Conservation (phyloP, 2,888 invertebrate species). For the Ectemnius lituratus region DNA sequence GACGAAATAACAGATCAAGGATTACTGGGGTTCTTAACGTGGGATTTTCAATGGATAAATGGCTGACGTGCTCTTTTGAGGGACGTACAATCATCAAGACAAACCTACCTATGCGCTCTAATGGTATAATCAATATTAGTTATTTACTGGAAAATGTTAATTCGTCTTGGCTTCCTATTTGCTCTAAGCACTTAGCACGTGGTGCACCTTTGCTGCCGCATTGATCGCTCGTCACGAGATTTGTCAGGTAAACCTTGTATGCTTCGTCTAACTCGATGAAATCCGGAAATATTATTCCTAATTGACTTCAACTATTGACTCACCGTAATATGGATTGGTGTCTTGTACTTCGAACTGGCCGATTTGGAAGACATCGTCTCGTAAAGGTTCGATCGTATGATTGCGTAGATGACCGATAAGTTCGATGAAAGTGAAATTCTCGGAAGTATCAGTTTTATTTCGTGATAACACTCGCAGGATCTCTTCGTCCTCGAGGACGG, state of each 20-base stretch:
- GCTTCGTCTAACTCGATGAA: neutral
- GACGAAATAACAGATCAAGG: too few species aligned
- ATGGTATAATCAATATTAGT: conserved; percentile 47
- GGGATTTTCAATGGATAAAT: too few species aligned
- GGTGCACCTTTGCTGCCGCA: neutral
- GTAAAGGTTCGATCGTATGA: conserved; percentile 38
- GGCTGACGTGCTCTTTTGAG: too few species aligned
- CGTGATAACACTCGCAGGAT: conserved; percentile 67
- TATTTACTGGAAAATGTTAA: conserved; percentile 8
- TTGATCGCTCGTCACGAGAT: too few species aligned
- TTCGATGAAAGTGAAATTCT: conserved; percentile 70
- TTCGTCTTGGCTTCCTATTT: neutral
- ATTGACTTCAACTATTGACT: conserved; percentile 35
- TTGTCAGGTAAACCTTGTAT: neutral
- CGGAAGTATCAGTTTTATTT: conserved; percentile 55
- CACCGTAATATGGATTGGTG: conserved; percentile 70
- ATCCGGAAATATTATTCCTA: neutral
- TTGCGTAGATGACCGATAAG: conserved; percentile 61
- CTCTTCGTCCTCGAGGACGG: conserved; percentile 66
- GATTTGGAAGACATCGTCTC: conserved; percentile 35
- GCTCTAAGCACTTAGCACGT: neutral
- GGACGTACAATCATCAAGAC: too few species aligned
- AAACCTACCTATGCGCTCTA: conserved; percentile 15
- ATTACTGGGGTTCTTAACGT: too few species aligned
- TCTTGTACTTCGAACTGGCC: conserved; percentile 29